phyloP scores from a whole-genome alignment of 2,113 vertebrate species.

The Oncorhynchus nerka region DNA sequence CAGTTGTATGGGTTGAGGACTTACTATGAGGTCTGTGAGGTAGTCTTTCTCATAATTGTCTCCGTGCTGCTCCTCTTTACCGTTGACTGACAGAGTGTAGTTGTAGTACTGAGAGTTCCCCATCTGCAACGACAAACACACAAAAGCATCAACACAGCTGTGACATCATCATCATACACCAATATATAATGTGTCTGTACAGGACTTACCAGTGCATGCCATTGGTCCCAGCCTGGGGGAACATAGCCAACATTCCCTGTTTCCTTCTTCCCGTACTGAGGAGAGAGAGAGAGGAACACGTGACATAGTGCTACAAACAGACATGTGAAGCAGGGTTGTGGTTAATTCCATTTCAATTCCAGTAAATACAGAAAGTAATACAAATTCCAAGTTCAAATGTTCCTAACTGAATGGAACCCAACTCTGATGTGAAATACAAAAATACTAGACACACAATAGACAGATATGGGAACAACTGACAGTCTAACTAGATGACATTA shows the following conservation, averaged over 20 bases:
- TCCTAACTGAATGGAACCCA: no score
- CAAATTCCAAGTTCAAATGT: no score
- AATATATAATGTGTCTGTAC: neutral
- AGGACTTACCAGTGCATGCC: slow-evolving; percentile 73
- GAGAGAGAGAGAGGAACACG: slow-evolving; percentile 1
- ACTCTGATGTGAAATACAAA: no score
- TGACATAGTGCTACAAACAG: neutral
- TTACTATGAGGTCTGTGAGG: slow-evolving; percentile 78
- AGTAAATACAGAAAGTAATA: no score
- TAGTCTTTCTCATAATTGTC: slow-evolving; percentile 74
- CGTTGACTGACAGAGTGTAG: slow-evolving; percentile 77
- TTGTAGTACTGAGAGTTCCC: slow-evolving; percentile 81
- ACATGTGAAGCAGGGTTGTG: no score
- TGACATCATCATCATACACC: neutral
- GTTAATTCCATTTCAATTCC: no score
- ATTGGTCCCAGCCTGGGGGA: slow-evolving; percentile 78
- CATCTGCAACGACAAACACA: slow-evolving; percentile 56
- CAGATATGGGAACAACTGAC: no score
- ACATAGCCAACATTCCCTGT: slow-evolving; percentile 62
- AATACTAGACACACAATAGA: no score
- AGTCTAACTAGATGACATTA: no score
- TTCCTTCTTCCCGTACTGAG: slow-evolving; percentile 69
- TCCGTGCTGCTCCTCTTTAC: slow-evolving; percentile 69
- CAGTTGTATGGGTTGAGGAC: slow-evolving; percentile 19
- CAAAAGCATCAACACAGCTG: neutral